Base-by-base conservation (phyloP, 2,888 invertebrate genomes). In the Cataglyphis cursor region DNA sequence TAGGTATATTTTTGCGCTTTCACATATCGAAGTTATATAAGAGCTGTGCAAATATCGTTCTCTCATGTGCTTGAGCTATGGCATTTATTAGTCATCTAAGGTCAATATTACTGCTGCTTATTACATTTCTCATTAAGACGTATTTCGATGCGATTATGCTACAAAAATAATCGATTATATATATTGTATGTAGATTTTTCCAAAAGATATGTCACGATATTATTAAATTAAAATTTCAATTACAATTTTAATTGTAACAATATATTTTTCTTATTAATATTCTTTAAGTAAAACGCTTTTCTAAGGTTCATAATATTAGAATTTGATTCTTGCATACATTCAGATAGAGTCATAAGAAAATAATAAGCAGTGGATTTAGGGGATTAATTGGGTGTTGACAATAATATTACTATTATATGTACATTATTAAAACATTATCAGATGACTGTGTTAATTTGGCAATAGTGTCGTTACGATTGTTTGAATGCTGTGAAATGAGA, bases 11-110 rank as follows among this genome's bases (percentile, higher is more conserved):
- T 86, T 86, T 84, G 61, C 64, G 64, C 78, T 57, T 70, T 85
- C 76, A 84, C 76, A 84, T 85, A 87, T 82, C 73, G 84, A 75
- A 73, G 72, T 76, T 78, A 68, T 31, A 64, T 61, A 68, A 91
- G 90, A 73, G 87, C 83, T 75, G 74, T 70, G 90, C 78, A 91
- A 91, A 91, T 78, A 91, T 38, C 28, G 62, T 57, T 54, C 73
- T 62, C 73, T 76, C 70, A 65, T 54, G 68, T 51, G 81, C 44
- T 41, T 80, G 59, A 73, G 66, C 81, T 83, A 87, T 85, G 83
- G 82, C 66, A 87, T 85, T 68, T 88, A 88, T 88, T 88, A 87
- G 85, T 84, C 81, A 81, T 38, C 62, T 65, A 81, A 81, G 59
- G 65, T 87, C 85, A 87, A 88, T 81, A 88, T 84, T 82, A 73